These are phyloP conservation scores for Umimayanthus kanabou DNA, from an alignment of 92 coral and sea anemone species.

Conservation along the genomic window DNA sequence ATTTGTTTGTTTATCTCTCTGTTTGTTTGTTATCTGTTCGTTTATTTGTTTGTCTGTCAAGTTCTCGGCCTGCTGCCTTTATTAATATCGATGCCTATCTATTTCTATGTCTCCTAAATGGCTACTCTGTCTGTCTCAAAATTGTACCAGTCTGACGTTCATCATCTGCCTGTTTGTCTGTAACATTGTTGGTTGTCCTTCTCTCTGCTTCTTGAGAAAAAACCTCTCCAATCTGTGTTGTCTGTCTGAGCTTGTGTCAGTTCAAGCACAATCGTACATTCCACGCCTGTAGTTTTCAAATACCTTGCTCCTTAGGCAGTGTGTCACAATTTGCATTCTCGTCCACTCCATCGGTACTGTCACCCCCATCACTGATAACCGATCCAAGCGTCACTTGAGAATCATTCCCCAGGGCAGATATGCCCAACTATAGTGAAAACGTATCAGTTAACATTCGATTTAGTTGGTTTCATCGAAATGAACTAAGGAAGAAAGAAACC, in stretches of 20 bases:
- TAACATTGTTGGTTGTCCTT: neutral
- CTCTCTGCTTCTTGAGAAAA: neutral
- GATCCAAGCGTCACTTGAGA: conserved; percentile 11
- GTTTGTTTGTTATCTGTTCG: neutral
- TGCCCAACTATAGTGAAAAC: neutral
- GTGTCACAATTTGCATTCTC: neutral
- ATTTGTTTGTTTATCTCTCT: too few species aligned
- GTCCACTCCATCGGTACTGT: conserved; percentile 11
- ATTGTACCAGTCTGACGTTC: too few species aligned
- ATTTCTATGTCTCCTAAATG: too few species aligned
- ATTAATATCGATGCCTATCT: too few species aligned
- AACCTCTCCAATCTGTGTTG: neutral
- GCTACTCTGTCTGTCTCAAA: too few species aligned
- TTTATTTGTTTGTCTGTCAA: too few species aligned
- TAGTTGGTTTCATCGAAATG: neutral
- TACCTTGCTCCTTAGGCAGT: conserved; percentile 18
- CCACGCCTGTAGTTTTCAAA: neutral
- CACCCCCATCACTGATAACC: neutral
- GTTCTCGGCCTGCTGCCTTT: too few species aligned
- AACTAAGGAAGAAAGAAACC: too few species aligned
- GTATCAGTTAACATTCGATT: neutral
- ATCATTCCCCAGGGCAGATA: conserved; percentile 22
- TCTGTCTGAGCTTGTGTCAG: neutral
- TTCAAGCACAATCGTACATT: neutral
- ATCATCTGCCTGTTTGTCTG: neutral